Evolutionary conservation across 1,140 invertebrate species (phyloP).

Genomic region (Drosophila baimaii): DNA sequence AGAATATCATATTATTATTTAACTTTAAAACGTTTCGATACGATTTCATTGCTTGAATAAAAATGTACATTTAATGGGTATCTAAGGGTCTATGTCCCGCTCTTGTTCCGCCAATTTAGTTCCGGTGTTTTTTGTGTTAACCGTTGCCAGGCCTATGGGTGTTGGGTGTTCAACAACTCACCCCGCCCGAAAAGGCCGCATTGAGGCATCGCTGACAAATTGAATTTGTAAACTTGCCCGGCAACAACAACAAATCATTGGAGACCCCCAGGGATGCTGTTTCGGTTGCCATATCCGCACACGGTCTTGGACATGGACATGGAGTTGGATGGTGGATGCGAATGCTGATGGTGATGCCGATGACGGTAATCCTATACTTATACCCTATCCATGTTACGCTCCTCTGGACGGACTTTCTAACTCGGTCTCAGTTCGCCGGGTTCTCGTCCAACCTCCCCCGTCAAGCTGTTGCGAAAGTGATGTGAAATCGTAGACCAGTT

Average conservation of each 20-base stretch:
- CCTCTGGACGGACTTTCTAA: slow-evolving; percentile 73
- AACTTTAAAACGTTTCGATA: no score
- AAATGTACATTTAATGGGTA: slow-evolving; percentile 20
- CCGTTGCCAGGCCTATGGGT: slow-evolving; percentile 69
- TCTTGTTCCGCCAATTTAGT: slow-evolving; percentile 13
- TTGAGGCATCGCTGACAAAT: slow-evolving; percentile 74
- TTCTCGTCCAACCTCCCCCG: slow-evolving; percentile 16
- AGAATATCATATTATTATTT: no score
- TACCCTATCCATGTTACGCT: slow-evolving; percentile 67
- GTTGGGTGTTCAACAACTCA: slow-evolving; percentile 59
- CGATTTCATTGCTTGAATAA: no score
- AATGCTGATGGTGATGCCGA: slow-evolving; percentile 26
- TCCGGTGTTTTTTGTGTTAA: slow-evolving; percentile 24
- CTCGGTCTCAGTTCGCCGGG: slow-evolving; percentile 52
- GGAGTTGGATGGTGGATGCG: slow-evolving; percentile 12
- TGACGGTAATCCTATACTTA: slow-evolving; percentile 65
- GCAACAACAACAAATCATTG: slow-evolving; percentile 76
- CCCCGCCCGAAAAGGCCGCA: slow-evolving; percentile 25
- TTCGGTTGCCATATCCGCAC: slow-evolving; percentile 35
- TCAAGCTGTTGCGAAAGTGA: slow-evolving; percentile 66
- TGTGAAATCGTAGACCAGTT: slow-evolving; percentile 71
- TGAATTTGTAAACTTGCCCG: slow-evolving; percentile 75
- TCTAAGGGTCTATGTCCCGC: background rate
- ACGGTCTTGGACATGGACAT: slow-evolving; percentile 12
- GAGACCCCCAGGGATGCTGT: slow-evolving; percentile 47